Conservation (phyloP, 2,888 invertebrate species). For the Leptothorax acervorum region DNA sequence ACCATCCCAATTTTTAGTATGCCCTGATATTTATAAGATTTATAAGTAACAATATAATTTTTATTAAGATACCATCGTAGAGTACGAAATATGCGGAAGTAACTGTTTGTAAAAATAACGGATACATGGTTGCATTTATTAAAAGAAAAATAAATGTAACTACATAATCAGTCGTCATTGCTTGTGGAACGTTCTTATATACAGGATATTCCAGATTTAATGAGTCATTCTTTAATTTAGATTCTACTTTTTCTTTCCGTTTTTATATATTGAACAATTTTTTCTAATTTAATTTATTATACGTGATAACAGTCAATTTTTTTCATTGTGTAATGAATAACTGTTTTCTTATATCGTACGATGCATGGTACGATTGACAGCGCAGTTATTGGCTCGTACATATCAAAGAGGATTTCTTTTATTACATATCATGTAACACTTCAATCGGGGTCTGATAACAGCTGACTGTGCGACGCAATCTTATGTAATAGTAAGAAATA, state of each 20-base stretch:
- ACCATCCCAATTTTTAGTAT: slow-evolving; percentile 15
- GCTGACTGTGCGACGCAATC: not conserved
- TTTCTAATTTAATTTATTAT: slow-evolving; percentile 1
- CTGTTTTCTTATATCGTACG: not conserved
- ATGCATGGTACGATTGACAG: not conserved
- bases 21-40: slow-evolving; percentile 33
- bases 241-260: not conserved
- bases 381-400: not conserved
- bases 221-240: not conserved
- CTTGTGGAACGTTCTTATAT: not conserved
- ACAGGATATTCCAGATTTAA: not conserved
- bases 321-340: not conserved
- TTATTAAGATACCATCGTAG: slow-evolving; percentile 9
- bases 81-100: slow-evolving; percentile 22
- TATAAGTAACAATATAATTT: slow-evolving; percentile 41
- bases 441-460: not conserved
- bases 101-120: slow-evolving; percentile 33
- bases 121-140: slow-evolving; percentile 2
- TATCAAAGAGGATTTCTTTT: not conserved
- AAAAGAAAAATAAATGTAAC: not conserved
- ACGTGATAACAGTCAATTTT: not conserved
- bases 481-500: slow-evolving; percentile 21
- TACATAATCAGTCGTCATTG: not conserved
- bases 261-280: not conserved
- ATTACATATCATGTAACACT: slow-evolving; percentile 20